A percentile compares a stretch with the other conserved stretches of the same genome.
These are phyloP conservation scores for Oreotragus oreotragus DNA, from an alignment of 2,113 vertebrate species.

Conservation along the genomic window DNA sequence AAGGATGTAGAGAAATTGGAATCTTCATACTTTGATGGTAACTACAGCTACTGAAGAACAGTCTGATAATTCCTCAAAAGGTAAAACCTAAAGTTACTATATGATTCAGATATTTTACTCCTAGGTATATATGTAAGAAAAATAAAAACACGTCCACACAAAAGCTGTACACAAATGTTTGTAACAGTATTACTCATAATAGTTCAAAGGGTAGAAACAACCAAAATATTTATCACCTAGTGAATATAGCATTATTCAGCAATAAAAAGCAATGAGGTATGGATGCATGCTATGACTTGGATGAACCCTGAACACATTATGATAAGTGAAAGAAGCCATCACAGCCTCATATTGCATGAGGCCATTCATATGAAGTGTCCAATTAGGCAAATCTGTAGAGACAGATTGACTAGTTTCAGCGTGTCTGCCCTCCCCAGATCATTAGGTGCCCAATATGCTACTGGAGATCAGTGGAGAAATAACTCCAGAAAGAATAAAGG, in stretches of 20 bases:
- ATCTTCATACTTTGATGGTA: background rate
- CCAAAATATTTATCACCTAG: background rate
- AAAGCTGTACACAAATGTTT: background rate
- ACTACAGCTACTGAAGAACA: background rate
- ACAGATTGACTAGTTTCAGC: too few species aligned
- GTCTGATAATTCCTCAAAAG: background rate
- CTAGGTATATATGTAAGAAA: background rate
- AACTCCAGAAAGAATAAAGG: too few species aligned
- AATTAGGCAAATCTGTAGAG: background rate
- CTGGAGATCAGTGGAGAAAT: too few species aligned
- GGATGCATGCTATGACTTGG: background rate
- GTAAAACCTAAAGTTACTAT: background rate
- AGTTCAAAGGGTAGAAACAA: background rate
- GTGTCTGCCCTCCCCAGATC: too few species aligned
- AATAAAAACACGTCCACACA: background rate
- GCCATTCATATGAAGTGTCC: background rate
- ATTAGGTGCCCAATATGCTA: too few species aligned
- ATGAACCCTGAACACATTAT: background rate
- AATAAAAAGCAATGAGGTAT: background rate
- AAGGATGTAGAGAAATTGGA: background rate
- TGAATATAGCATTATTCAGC: background rate
- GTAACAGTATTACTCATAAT: background rate
- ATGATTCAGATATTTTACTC: background rate
- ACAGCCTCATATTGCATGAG: background rate
- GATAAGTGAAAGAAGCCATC: background rate